Conservation (phyloP, 1,140 invertebrate genomes). For the Augochlora pura region DNA sequence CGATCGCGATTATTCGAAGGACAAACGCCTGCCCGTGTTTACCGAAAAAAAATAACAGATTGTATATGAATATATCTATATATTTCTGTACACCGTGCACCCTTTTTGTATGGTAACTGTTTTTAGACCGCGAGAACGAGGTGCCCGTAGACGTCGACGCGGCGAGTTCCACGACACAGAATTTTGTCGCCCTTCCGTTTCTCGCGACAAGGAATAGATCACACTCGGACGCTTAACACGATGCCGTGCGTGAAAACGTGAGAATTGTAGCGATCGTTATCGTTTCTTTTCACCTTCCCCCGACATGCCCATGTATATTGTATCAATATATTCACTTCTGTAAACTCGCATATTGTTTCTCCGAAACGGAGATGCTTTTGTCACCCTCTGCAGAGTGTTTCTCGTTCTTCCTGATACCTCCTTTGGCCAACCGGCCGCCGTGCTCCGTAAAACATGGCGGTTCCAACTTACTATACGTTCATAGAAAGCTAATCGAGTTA, state of each 20-base stretch:
- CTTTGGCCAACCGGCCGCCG: too few species aligned
- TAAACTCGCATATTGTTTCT: background rate
- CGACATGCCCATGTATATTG: conserved; percentile 39
- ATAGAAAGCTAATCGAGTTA: too few species aligned
- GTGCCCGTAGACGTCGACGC: background rate
- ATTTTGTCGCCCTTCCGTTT: background rate
- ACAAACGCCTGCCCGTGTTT: conserved; percentile 4
- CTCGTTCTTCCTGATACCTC: too few species aligned
- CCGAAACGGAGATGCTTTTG: too few species aligned
- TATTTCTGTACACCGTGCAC: conserved; percentile 4
- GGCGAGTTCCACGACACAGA: background rate
- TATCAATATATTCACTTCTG: conserved; percentile 43
- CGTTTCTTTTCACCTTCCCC: background rate
- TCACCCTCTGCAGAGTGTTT: too few species aligned
- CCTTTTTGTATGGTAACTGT: conserved; percentile 7
- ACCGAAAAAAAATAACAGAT: background rate
- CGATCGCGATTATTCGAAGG: conserved; percentile 1
- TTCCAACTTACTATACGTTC: too few species aligned
- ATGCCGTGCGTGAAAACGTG: background rate
- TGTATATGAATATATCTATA: background rate
- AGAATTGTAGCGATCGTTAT: background rate
- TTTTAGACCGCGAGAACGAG: conserved; percentile 1
- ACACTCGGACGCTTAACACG: too few species aligned
- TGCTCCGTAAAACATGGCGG: too few species aligned
- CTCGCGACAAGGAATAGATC: background rate